Evolutionary conservation across 1,140 invertebrate species (phyloP).

Genomic region (Luehdorfia chinensis): DNA sequence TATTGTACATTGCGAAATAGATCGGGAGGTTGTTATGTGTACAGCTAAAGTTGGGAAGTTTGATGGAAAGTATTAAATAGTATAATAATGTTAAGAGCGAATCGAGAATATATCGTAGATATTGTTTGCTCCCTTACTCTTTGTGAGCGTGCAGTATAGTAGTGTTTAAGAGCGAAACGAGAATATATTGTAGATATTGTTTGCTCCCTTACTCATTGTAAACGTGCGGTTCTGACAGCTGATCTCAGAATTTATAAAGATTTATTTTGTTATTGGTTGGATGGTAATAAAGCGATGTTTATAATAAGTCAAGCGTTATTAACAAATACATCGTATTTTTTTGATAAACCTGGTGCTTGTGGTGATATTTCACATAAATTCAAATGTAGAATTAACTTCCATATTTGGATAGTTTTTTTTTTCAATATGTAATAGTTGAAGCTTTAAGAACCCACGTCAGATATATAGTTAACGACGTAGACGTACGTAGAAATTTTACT

Average conservation of each 20-base stretch:
- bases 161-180: slow-evolving; percentile 1
- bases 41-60: not conserved
- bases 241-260: not conserved
- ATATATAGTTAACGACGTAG: slow-evolving; percentile 14
- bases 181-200: slow-evolving; percentile 8
- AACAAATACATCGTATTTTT: too few species aligned
- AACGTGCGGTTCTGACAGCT: not conserved
- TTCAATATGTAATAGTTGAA: too few species aligned
- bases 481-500: slow-evolving; percentile 26
- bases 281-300: too few species aligned
- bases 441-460: slow-evolving; percentile 1
- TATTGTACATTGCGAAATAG: not conserved
- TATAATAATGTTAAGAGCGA: slow-evolving; percentile 8
- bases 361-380: too few species aligned
- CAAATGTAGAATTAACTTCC: too few species aligned
- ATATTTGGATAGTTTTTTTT: too few species aligned
- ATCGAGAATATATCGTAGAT: slow-evolving; percentile 3
- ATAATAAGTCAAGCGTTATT: too few species aligned
- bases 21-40: slow-evolving; percentile 5
- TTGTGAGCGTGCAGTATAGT: not conserved
- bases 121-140: not conserved
- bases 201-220: not conserved
- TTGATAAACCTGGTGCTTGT: too few species aligned
- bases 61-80: slow-evolving; percentile 3
- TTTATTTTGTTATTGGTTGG: not conserved